Percentiles rank a stretch among this genome's conserved stretches.
Conservation (phyloP, 2,888 invertebrate genomes). For the Plebejus anna region DNA sequence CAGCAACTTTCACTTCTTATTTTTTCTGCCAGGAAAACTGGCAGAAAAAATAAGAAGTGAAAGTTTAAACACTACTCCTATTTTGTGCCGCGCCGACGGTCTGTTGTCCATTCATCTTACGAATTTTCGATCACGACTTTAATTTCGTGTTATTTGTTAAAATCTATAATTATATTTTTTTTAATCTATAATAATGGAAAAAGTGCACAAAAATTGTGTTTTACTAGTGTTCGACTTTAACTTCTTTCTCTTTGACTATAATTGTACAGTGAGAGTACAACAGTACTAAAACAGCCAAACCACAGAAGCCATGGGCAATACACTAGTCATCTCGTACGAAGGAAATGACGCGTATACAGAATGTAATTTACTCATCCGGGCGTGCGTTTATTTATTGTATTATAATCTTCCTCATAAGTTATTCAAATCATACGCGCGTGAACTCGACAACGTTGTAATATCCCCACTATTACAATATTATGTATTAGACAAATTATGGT, state of each 20-base stretch:
- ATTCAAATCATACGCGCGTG: neutral
- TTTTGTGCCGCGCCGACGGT: neutral
- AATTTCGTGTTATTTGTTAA: too few species aligned
- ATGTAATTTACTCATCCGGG: conserved; percentile 2
- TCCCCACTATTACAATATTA: neutral
- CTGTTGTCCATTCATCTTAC: neutral
- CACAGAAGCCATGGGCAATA: neutral
- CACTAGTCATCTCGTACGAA: neutral
- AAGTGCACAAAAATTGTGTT: too few species aligned
- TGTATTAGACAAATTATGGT: neutral
- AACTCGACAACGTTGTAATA: neutral
- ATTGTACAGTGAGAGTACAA: too few species aligned
- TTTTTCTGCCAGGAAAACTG: too few species aligned
- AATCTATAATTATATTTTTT: too few species aligned
- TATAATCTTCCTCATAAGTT: conserved; percentile 12
- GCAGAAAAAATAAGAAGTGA: too few species aligned
- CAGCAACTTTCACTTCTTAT: too few species aligned
- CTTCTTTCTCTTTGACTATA: too few species aligned
- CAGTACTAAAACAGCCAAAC: neutral
- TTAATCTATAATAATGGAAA: too few species aligned
- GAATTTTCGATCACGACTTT: neutral
- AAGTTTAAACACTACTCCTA: neutral
- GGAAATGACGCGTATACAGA: neutral
- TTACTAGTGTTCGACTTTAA: too few species aligned
- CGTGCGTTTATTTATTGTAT: conserved; percentile 3